These are phyloP conservation scores for Lacanobia wlatinum DNA, from an alignment of 2,888 invertebrate species.

Conservation along the genomic window DNA sequence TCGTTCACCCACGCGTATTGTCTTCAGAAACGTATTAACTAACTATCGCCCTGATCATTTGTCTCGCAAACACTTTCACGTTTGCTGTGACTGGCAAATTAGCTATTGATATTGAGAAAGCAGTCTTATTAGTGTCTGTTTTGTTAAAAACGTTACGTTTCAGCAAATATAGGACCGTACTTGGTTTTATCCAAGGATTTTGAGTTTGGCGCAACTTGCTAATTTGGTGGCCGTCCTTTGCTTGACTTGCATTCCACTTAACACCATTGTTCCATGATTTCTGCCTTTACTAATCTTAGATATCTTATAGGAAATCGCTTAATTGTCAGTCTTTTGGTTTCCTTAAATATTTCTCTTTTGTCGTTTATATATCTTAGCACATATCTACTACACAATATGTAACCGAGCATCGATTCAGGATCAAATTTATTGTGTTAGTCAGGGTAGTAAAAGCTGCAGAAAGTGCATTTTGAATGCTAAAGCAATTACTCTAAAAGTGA, in stretches of 20 bases:
- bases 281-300: not conserved
- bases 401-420: constrained; percentile 4
- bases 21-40: constrained; percentile 76
- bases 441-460: constrained; percentile 45
- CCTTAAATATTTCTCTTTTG: not conserved
- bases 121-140: constrained; percentile 55
- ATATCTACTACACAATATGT: not conserved
- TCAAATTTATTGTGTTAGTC: constrained; percentile 19
- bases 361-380: not conserved
- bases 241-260: too few relatives aligned
- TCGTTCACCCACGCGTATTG: constrained; percentile 83
- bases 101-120: constrained; percentile 75
- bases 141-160: constrained; percentile 47
- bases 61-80: constrained; percentile 80
- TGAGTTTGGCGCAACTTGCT: not conserved
- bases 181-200: not conserved
- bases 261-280: not conserved
- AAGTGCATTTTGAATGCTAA: constrained; percentile 51
- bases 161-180: not conserved
- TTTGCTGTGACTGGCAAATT: constrained; percentile 74
- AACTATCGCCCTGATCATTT: constrained; percentile 73
- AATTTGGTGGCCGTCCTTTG: not conserved
- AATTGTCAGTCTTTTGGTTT: not conserved
- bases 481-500: constrained; percentile 49
- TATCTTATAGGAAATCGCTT: not conserved